phyloP scores from a whole-genome alignment of 2,113 vertebrate genomes.

The Macrotus californicus region DNA sequence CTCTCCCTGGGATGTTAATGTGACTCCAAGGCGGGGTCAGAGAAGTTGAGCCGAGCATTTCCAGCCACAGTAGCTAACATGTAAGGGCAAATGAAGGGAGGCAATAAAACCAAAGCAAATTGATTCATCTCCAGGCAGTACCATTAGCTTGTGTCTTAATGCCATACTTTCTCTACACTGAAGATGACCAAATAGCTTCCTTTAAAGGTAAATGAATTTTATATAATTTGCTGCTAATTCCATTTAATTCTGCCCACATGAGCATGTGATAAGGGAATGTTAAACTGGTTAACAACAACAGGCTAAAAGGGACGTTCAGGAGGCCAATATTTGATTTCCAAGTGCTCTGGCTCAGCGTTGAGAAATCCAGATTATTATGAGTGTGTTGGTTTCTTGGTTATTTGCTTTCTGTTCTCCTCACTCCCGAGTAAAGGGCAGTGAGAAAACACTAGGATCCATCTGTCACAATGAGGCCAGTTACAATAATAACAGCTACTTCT shows the following conservation, averaged over 20 bases:
- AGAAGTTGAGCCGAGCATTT: constrained; percentile 36
- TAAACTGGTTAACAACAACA: constrained; percentile 71
- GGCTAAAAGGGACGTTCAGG: constrained; percentile 55
- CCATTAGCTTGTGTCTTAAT: constrained; percentile 81
- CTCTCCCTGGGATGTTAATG: constrained; percentile 18
- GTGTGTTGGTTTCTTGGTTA: constrained; percentile 60
- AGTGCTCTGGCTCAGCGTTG: constrained; percentile 46
- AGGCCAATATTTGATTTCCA: constrained; percentile 64
- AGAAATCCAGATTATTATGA: constrained; percentile 60
- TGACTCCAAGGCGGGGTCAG: neutral
- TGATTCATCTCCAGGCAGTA: constrained; percentile 79
- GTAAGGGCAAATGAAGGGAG: constrained; percentile 73
- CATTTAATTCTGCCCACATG: constrained; percentile 80
- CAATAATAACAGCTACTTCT: constrained; percentile 14
- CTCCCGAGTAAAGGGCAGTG: constrained; percentile 59
- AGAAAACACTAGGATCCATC: constrained; percentile 64
- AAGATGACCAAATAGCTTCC: constrained; percentile 78
- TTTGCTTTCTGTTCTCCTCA: constrained; percentile 58
- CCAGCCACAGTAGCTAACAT: constrained; percentile 58
- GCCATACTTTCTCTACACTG: constrained; percentile 63
- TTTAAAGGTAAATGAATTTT: constrained; percentile 83
- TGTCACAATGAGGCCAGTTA: constrained; percentile 59
- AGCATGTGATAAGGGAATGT: constrained; percentile 80
- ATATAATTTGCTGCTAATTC: constrained; percentile 83
- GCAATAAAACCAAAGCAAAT: constrained; percentile 82